A percentile compares a stretch with the other conserved stretches of the same genome.
These are phyloP conservation scores for Sminthurides bifidus DNA, from an alignment of 1,140 invertebrate genomes.

Conservation along the genomic window DNA sequence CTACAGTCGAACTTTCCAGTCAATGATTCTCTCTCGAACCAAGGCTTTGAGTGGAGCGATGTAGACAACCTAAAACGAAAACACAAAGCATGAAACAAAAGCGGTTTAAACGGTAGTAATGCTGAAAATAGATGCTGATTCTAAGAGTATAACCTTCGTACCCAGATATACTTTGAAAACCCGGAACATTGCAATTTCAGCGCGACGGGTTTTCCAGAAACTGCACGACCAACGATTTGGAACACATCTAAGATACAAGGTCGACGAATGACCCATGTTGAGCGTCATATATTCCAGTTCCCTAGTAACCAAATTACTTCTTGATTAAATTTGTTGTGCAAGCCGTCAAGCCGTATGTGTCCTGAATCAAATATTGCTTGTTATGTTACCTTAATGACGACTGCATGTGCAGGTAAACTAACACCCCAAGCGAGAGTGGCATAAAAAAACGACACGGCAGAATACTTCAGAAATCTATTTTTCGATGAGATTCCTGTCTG, in stretches of 20 bases:
- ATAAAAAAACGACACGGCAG: slow-evolving; percentile 92
- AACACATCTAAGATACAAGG: slow-evolving; percentile 91
- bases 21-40: slow-evolving; percentile 87
- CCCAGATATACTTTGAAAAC: slow-evolving; percentile 73
- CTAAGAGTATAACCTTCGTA: slow-evolving; percentile 52
- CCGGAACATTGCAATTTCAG: slow-evolving; percentile 93
- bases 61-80: slow-evolving; percentile 65
- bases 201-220: slow-evolving; percentile 96
- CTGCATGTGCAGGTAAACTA: slow-evolving; percentile 94
- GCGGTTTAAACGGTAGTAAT: background rate
- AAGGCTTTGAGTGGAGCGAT: slow-evolving; percentile 97
- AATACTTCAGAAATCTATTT: slow-evolving; percentile 76
- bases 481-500: slow-evolving; percentile 73
- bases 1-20: slow-evolving; percentile 87
- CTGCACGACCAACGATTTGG: slow-evolving; percentile 98
- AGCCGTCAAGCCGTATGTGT: background rate
- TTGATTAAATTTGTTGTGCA: background rate
- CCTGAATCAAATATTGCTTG: background rate
- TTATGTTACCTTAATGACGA: slow-evolving; percentile 72
- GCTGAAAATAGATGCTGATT: background rate
- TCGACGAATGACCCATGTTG: slow-evolving; percentile 90
- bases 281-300: slow-evolving; percentile 95
- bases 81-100: background rate
- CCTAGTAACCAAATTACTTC: slow-evolving; percentile 43
- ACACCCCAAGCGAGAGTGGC: slow-evolving; percentile 99